These are phyloP conservation scores for Vanacampus margaritifer DNA, from an alignment of 2,113 vertebrate genomes.

Conservation along the genomic window DNA sequence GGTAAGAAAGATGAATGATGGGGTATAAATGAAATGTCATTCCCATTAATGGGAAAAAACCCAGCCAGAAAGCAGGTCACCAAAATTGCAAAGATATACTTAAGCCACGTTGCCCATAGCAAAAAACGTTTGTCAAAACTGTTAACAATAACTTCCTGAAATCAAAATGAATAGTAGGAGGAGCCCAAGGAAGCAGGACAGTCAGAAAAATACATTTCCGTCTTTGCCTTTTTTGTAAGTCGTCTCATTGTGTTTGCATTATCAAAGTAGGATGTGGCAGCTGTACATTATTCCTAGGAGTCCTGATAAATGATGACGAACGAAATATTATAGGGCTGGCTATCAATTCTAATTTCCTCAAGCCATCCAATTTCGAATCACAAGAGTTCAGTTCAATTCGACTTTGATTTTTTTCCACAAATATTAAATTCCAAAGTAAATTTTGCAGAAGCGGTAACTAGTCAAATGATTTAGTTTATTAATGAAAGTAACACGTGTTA, in stretches of 20 bases:
- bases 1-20: slow-evolving; percentile 69
- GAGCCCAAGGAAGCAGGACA: slow-evolving; percentile 3
- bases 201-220: slow-evolving; percentile 10
- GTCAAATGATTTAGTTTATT: too few relatives aligned
- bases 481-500: too few relatives aligned
- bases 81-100: slow-evolving; percentile 73
- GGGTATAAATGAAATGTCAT: slow-evolving; percentile 74
- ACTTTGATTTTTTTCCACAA: too few relatives aligned
- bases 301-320: slow-evolving; percentile 18
- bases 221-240: neutral
- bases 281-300: slow-evolving; percentile 24
- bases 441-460: too few relatives aligned
- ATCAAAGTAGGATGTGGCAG: slow-evolving; percentile 27
- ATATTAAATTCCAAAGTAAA: too few relatives aligned
- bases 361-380: too few relatives aligned
- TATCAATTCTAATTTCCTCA: too few relatives aligned
- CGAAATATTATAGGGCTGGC: too few relatives aligned
- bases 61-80: slow-evolving; percentile 68
- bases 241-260: neutral
- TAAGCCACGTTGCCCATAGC: slow-evolving; percentile 67
- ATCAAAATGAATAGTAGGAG: slow-evolving; percentile 48
- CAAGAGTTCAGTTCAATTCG: too few relatives aligned
- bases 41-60: slow-evolving; percentile 70
- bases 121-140: slow-evolving; percentile 60
- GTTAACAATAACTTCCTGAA: slow-evolving; percentile 63